These are phyloP conservation scores for Sminthopsis crassicaudata DNA, from an alignment of 2,113 vertebrate species.

Conservation along the genomic window DNA sequence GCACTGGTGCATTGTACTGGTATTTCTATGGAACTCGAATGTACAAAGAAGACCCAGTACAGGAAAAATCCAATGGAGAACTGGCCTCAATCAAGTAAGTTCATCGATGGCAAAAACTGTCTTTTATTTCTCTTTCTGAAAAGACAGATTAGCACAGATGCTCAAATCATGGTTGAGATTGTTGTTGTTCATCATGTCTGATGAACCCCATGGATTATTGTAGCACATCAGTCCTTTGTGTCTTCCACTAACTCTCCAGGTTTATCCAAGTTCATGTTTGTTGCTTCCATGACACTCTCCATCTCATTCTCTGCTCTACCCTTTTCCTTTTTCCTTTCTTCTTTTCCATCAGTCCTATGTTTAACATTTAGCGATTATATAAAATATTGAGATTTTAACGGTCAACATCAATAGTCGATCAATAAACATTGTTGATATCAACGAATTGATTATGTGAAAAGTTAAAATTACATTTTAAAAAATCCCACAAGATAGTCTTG, in stretches of 20 bases:
- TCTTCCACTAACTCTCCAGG: too few species aligned
- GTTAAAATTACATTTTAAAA: neutral
- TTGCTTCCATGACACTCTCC: too few species aligned
- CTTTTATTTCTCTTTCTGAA: neutral
- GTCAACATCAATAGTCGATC: neutral
- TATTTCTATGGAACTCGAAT: conserved; percentile 98
- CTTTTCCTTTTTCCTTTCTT: too few species aligned
- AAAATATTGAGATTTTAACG: neutral
- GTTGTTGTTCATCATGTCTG: neutral
- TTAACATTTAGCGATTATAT: neutral
- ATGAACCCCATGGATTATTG: neutral
- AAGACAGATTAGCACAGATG: neutral
- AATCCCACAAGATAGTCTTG: neutral
- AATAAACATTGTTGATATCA: neutral
- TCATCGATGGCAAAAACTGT: neutral
- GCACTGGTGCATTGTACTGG: conserved; percentile 96
- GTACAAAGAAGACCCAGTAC: conserved; percentile 94
- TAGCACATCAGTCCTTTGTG: neutral
- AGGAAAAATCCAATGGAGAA: conserved; percentile 82
- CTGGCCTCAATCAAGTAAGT: conserved; percentile 86
- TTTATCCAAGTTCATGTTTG: too few species aligned
- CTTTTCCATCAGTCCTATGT: too few species aligned
- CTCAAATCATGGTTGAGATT: neutral
- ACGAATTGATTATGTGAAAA: neutral
- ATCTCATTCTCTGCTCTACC: too few species aligned